Base-by-base conservation (phyloP, 2,888 invertebrate genomes). In the Tridacna gigas region DNA sequence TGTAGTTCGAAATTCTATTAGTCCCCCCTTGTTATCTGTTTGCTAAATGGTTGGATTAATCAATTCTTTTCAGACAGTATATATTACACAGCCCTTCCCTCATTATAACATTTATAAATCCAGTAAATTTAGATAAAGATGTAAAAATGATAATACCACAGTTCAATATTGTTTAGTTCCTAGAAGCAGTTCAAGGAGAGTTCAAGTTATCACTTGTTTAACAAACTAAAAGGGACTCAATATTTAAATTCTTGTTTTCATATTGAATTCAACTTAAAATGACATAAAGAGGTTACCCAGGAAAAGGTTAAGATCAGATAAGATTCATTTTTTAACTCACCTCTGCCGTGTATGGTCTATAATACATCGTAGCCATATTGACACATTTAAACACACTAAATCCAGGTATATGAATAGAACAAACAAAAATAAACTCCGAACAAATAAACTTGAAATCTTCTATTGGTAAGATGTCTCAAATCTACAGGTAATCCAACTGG, bases 301-400 rank as follows among this genome's bases (percentile, higher is more conserved):
- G 56, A 56, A 56, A 56, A 56, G 56, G 20, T 20, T 56, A 25
- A 0, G 26, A 28, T 66, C 45, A 45, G 69, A 69, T 69, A 69
- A 69, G 69, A 69, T 45, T 47, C n/a, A 25, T 47, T 47, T 48
- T 71, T 71, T 12, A 71, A 71, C 92, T 88, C 85, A 93, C 94
- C 92, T 92, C 90, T 47, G 91, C 84, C 4, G 94, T 91, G 61
- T 92, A 93, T 4, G 94, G 94, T 66, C 94, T 86, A 80, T 94
- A 94, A 84, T 94, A 94, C 88, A 93, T 84, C 13, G 94, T 94
- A 79, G 94, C 94, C 94, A 94, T 94, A 63, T 89, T 89, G 88
- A 76, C 74, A 71, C 71, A 71, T 51, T 26, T 71, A 51, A 51
- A 48, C 15, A 51, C 45, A 48, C 71, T 51, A 51, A 71, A 51